A percentile compares a stretch with the other conserved stretches of the same genome.
Evolutionary conservation across 1,140 invertebrate genomes (phyloP).

Genomic region (Theocolax elegans): DNA sequence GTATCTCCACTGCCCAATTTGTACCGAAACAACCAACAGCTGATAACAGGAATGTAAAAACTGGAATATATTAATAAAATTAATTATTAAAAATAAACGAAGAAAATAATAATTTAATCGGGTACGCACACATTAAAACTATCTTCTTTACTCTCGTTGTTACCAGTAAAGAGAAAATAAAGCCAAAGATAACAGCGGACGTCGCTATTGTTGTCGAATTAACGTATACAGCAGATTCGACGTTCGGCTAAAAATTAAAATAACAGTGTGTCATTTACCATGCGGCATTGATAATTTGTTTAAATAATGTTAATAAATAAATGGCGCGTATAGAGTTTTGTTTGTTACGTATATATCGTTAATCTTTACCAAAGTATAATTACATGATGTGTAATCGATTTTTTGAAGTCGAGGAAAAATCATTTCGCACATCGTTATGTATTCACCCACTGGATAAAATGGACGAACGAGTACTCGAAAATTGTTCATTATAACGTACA

Average conservation of each 20-base stretch:
- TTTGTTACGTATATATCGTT: no score
- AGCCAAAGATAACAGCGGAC: conserved; percentile 53
- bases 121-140: conserved; percentile 54
- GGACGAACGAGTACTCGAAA: conserved; percentile 52
- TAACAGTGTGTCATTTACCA: no score
- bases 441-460: conserved; percentile 43
- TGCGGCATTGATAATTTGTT: no score
- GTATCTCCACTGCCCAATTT: conserved; percentile 60
- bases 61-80: conserved; percentile 42
- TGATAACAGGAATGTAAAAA: conserved; percentile 51
- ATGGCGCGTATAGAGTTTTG: no score
- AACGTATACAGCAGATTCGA: conserved; percentile 53
- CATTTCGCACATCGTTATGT: conserved; percentile 62
- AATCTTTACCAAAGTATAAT: conserved; percentile 34
- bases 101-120: background rate
- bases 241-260: conserved; percentile 53
- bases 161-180: conserved; percentile 48
- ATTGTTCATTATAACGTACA: conserved; percentile 63
- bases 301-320: no score
- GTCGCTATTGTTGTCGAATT: conserved; percentile 61
- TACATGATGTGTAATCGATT: conserved; percentile 37
- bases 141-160: conserved; percentile 51
- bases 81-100: background rate
- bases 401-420: conserved; percentile 47
- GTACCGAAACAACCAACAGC: conserved; percentile 57